Base-by-base conservation (phyloP, 1,140 invertebrate species). In the Caenorhabditis briggsae region DNA sequence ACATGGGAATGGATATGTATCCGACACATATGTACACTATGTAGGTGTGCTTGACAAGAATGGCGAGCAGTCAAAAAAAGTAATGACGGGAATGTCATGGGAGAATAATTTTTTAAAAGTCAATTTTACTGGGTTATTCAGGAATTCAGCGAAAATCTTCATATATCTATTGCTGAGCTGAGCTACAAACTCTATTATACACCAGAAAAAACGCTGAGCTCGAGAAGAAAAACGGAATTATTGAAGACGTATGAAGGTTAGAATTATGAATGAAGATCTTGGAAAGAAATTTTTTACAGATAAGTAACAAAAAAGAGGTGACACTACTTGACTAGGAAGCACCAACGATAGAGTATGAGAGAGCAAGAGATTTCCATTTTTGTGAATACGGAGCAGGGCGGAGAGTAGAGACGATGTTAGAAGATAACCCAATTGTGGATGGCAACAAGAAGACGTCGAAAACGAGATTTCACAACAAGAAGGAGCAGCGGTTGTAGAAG, bases 331-430 rank as follows among this genome's bases (percentile, higher is more conserved):
- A 33, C 33, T 33, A 33, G 33, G 33, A 16, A 86, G 74, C 43
- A 87, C 65, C 16, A n/a, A 87, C 46, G 48, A 87, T 50, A 25
- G 11, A 56, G 78, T 56, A 55, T 87, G 56, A 86, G 74, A 61
- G 85, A 74, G 70, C 64, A 85, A 87, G 84, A 70, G 18, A 82
- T 78, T 64, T 74, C 56, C 65, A 87, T 53, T 61, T 58, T 33
- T 64, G 20, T 33, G 41, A 61, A 41, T 43, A 48, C 85, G 70
- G 58, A 41, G 70, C 48, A 78, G 70, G 43, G 70, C 46, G 46
- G 46, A 78, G 70, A 78, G 43, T 53, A 12, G 11, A 78, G 70
- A 78, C 70, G 65, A 70, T 48, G 70, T 78, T 78, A 78, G 43
- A 78, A 78, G 70, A 78, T 78, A 78, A 78, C 70, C 70, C 70